A percentile compares a stretch with the other conserved stretches of the same genome.
Conservation (phyloP, 2,113 vertebrate species). For the Chloropsis hardwickii region DNA sequence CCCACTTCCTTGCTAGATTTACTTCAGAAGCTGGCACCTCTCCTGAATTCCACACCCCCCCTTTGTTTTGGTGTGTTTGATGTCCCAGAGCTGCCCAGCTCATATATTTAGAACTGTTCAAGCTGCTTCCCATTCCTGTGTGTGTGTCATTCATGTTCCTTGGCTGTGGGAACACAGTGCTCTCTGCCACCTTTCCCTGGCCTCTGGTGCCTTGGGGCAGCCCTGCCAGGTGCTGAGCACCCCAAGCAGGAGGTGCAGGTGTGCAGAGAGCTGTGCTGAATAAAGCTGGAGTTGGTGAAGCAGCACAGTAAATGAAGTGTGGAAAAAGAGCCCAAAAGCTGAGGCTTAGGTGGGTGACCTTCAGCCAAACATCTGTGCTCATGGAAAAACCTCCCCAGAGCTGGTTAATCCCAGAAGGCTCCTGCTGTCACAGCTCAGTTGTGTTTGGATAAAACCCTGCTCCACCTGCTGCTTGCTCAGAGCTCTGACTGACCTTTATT, state of each 20-base stretch:
- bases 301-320: neutral
- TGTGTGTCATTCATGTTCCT: neutral
- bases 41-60: neutral
- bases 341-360: constrained; percentile 35
- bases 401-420: constrained; percentile 37
- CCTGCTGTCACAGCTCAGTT: neutral
- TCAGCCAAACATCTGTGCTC: constrained; percentile 49
- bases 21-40: neutral
- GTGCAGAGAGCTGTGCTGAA: neutral
- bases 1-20: neutral
- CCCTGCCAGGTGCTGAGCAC: neutral
- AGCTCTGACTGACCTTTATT: constrained; percentile 30
- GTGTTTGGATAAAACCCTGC: constrained; percentile 15
- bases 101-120: neutral
- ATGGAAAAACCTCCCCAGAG: constrained; percentile 5
- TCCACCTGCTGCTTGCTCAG: constrained; percentile 48
- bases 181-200: neutral
- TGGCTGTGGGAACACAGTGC: neutral
- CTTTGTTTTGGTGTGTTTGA: neutral
- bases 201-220: neutral
- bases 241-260: neutral
- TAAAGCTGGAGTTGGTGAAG: neutral
- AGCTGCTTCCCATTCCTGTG: neutral
- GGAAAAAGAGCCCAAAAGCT: neutral
- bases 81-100: neutral